Evolutionary conservation across 2,113 vertebrate species (phyloP).

Genomic region (Lagenorhynchus albirostris): DNA sequence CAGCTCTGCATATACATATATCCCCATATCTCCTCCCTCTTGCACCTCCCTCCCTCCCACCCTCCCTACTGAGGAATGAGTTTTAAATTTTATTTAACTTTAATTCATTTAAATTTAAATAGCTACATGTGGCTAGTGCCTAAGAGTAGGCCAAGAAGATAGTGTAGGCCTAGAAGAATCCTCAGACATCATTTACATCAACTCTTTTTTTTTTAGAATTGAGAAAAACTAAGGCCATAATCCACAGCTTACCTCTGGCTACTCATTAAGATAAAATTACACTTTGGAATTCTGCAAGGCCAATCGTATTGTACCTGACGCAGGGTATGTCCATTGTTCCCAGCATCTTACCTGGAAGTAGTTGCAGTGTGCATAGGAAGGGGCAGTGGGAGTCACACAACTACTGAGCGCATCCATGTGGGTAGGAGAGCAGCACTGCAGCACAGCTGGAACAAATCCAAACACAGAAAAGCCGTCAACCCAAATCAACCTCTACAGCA

Average conservation of each 20-base stretch:
- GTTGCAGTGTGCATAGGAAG: conserved; percentile 69
- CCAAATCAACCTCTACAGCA: not conserved
- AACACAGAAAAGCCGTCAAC: conserved; percentile 20
- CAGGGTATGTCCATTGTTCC: not conserved
- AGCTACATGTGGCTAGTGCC: not conserved
- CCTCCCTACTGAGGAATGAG: not conserved
- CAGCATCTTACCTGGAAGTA: conserved; percentile 81
- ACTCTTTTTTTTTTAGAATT: not conserved
- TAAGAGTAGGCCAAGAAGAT: not conserved
- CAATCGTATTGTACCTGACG: not conserved
- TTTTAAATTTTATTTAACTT: conserved; percentile 8
- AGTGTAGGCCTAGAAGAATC: not conserved
- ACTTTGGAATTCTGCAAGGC: not conserved
- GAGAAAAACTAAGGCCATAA: conserved; percentile 40
- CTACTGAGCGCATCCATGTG: conserved; percentile 68
- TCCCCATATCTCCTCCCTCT: too few relatives aligned
- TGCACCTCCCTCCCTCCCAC: too few relatives aligned
- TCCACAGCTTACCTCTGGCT: not conserved
- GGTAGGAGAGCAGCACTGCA: conserved; percentile 68
- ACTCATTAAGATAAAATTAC: conserved; percentile 39
- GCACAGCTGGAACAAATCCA: conserved; percentile 75
- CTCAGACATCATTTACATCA: not conserved
- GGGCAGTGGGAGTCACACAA: conserved; percentile 69
- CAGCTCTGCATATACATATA: too few relatives aligned
- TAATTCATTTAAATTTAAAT: conserved; percentile 29